A percentile compares a stretch with the other conserved stretches of the same genome.
phyloP scores from a whole-genome alignment of 2,797 vertebrate genomes.

The Eulemur coronatus region DNA sequence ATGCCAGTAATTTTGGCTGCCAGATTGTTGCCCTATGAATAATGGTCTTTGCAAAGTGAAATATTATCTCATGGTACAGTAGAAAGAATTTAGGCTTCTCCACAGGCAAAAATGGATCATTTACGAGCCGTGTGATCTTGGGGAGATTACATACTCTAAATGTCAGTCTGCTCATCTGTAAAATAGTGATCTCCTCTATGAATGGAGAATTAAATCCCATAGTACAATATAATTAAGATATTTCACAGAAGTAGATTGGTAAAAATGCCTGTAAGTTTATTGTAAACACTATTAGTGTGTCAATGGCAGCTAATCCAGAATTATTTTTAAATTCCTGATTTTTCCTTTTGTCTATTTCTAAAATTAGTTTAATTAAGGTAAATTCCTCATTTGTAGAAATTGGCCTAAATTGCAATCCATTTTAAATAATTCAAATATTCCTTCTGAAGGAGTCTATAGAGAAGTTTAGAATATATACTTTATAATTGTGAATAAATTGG shows the following conservation, averaged over 20 bases:
- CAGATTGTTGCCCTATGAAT: background rate
- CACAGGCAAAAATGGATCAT: background rate
- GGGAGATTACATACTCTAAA: background rate
- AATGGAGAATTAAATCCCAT: background rate
- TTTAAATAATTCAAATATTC: background rate
- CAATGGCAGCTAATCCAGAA: background rate
- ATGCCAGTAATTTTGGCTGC: background rate
- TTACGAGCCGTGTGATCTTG: background rate
- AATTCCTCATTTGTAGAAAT: background rate
- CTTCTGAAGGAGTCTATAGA: background rate
- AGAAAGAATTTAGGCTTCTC: background rate
- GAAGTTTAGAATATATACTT: background rate
- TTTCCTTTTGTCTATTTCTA: background rate
- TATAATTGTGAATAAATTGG: background rate
- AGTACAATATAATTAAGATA: background rate
- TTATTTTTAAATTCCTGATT: background rate
- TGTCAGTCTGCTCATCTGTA: background rate
- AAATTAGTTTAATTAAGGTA: background rate
- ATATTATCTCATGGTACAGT: background rate
- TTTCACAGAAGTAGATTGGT: background rate
- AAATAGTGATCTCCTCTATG: background rate
- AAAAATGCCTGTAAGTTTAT: background rate
- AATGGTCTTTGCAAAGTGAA: background rate
- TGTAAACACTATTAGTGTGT: background rate
- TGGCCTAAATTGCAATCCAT: background rate